Conservation (phyloP, 2,113 vertebrate species). For the cattle (Bos taurus) region DNA sequence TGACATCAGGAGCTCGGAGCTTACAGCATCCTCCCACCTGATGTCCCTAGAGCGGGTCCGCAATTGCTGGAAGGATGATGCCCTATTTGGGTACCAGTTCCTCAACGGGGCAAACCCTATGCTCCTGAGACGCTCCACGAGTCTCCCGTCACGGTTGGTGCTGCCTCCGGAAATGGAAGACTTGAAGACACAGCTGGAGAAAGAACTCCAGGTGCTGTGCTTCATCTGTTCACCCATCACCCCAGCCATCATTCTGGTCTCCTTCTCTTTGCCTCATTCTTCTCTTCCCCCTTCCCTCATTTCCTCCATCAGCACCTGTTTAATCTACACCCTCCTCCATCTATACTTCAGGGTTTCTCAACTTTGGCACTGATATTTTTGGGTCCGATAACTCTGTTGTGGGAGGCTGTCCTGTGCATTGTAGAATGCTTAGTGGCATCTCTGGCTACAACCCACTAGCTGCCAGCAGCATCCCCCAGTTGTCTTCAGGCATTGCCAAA, state of each 20-base stretch:
- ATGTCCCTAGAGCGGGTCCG: constrained; percentile 72
- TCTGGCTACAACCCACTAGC: background rate
- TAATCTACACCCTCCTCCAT: background rate
- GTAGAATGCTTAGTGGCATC: background rate
- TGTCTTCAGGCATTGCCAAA: background rate
- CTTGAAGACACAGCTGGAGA: constrained; percentile 76
- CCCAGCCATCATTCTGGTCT: background rate
- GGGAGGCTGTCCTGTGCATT: background rate
- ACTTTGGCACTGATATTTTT: background rate
- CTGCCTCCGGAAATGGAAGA: constrained; percentile 62
- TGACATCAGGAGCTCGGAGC: background rate
- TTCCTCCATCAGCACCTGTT: background rate
- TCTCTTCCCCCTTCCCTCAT: background rate
- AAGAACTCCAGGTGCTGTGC: constrained; percentile 78
- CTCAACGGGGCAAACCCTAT: constrained; percentile 79
- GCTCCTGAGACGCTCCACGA: constrained; percentile 73
- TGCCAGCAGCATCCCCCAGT: background rate
- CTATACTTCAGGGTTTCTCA: background rate
- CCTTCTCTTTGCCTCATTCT: background rate
- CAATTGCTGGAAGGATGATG: constrained; percentile 79
- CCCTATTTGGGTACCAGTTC: constrained; percentile 77
- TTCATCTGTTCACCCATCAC: rapidly evolving
- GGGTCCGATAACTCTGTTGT: background rate
- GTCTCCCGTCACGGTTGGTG: constrained; percentile 74
- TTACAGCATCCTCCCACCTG: background rate